Evolutionary conservation across 2,113 vertebrate genomes (phyloP).

Genomic region (Ammospiza caudacuta): DNA sequence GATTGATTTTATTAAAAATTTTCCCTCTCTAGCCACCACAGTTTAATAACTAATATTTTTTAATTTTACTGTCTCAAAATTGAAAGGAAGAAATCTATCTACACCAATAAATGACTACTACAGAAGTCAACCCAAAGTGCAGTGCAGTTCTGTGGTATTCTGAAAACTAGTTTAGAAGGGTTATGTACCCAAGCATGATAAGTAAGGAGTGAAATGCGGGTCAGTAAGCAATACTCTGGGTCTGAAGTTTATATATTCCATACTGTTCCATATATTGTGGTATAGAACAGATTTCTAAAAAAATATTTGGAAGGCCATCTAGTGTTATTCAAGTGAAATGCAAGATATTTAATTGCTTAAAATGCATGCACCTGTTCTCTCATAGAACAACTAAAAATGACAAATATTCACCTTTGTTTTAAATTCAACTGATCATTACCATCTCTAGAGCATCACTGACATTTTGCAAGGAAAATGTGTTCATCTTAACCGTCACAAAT

Average conservation of each 20-base stretch:
- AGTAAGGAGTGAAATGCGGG: not conserved
- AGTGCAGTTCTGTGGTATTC: not conserved
- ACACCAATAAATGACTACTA: not conserved
- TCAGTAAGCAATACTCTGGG: not conserved
- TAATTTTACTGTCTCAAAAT: not conserved
- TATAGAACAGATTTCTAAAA: not conserved
- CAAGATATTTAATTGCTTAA: not conserved
- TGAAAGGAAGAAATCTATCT: not conserved
- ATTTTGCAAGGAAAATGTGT: not conserved
- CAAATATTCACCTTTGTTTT: not conserved
- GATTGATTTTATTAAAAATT: not conserved
- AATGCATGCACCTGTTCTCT: not conserved
- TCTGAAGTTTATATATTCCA: not conserved
- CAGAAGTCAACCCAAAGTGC: not conserved
- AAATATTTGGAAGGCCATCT: slow-evolving; percentile 30
- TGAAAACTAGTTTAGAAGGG: not conserved
- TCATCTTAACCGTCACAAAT: slow-evolving; percentile 10
- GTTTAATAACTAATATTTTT: not conserved
- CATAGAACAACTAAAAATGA: not conserved
- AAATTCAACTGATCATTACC: not conserved
- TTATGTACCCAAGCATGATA: not conserved
- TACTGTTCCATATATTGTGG: not conserved
- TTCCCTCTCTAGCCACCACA: not conserved
- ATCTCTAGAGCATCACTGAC: not conserved
- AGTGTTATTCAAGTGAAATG: not conserved